phyloP scores from a whole-genome alignment of 2,888 invertebrate species.

The Drosophila setosimentum region DNA sequence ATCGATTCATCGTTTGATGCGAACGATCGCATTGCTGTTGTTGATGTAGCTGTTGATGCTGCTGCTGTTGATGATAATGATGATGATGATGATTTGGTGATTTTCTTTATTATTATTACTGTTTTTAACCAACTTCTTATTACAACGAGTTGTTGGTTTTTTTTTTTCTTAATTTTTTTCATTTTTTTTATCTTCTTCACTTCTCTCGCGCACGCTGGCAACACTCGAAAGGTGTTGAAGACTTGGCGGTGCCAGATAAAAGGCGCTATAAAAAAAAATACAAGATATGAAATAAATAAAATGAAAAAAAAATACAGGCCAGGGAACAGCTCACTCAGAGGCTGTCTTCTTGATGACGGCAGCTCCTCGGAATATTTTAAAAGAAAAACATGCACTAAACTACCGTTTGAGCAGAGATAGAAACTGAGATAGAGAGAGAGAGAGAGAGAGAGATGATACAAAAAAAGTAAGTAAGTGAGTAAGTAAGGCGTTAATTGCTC shows the following conservation, averaged over 20 bases:
- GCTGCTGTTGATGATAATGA: conserved; percentile 60
- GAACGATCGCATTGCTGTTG: conserved; percentile 47
- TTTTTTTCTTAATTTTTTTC: conserved; percentile 6
- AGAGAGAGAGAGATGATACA: conserved; percentile 22
- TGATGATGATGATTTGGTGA: conserved; percentile 81
- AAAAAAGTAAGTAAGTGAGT: conserved; percentile 63
- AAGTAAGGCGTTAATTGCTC: conserved; percentile 83
- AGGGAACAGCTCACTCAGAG: conserved; percentile 62
- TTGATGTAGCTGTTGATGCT: conserved; percentile 28
- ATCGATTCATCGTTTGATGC: conserved; percentile 78
- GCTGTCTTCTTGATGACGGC: conserved; percentile 55
- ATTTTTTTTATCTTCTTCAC: conserved; percentile 23
- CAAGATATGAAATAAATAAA: conserved; percentile 18
- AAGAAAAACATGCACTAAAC: conserved; percentile 66
- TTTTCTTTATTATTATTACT: conserved; percentile 82
- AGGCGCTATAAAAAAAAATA: conserved; percentile 68
- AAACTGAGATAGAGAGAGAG: conserved; percentile 13
- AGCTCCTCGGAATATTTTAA: conserved; percentile 64
- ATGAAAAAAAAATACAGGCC: conserved; percentile 44
- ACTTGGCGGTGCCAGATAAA: conserved; percentile 81
- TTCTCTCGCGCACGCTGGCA: conserved; percentile 43
- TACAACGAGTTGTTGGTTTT: conserved; percentile 71
- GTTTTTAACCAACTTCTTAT: conserved; percentile 82
- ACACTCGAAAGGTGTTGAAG: conserved; percentile 79
- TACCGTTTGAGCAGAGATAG: conserved; percentile 61